phyloP scores from a whole-genome alignment of 35 echinoderm and acorn worm genomes.

The Acanthaster planci region DNA sequence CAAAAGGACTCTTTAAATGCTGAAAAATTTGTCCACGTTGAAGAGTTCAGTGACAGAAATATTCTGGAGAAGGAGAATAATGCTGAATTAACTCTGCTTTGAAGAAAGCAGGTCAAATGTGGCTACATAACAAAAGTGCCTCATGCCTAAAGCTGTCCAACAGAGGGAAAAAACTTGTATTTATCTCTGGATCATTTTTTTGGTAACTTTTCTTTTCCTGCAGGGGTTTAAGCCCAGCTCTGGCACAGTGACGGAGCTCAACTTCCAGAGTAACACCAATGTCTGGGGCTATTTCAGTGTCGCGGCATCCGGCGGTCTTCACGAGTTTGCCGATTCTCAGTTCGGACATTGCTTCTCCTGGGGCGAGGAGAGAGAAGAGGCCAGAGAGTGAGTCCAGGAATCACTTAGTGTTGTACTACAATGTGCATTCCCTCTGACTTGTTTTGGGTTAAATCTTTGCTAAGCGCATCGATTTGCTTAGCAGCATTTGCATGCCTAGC shows the following conservation, averaged over 20 bases:
- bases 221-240: conserved; percentile 98
- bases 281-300: conserved; percentile 99
- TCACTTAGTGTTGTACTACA: background rate
- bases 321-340: conserved; percentile 98
- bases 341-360: conserved; percentile 99
- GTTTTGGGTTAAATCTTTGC: too few species aligned
- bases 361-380: conserved; percentile 93
- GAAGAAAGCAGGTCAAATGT: too few species aligned
- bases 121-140: too few species aligned
- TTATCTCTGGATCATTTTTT: background rate
- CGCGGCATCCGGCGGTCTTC: conserved; percentile 71
- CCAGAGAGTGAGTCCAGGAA: conserved; percentile 73
- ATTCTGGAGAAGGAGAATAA: too few species aligned
- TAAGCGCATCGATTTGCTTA: too few species aligned
- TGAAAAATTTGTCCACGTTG: too few species aligned
- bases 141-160: too few species aligned
- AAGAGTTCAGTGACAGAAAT: too few species aligned
- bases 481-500: too few species aligned
- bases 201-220: background rate
- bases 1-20: too few species aligned
- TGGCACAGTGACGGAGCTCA: conserved; percentile 90
- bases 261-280: conserved; percentile 96
- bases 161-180: background rate
- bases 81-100: too few species aligned
- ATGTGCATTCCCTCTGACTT: background rate